Evolutionary conservation across 2,797 vertebrate species (phyloP).

Genomic region (Thunnus albacares): DNA sequence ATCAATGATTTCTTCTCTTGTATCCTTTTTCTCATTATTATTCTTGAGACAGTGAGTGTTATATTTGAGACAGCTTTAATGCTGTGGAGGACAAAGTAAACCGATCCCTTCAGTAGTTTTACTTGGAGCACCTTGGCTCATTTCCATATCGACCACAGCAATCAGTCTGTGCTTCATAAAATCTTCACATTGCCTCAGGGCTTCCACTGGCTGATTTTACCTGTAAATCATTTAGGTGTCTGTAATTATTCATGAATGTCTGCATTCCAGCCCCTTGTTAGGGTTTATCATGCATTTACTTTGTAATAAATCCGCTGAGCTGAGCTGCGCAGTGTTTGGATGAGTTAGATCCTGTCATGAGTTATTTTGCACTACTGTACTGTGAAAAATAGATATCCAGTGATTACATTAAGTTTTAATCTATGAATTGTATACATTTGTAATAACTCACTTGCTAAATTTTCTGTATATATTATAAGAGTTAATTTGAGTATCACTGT

Average conservation of each 20-base stretch:
- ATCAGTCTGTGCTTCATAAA: constrained; percentile 56
- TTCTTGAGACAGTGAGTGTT: constrained; percentile 19
- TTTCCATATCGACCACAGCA: constrained; percentile 58
- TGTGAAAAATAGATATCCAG: constrained; percentile 49
- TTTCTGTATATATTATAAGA: background rate
- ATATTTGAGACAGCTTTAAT: constrained; percentile 12
- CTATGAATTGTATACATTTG: too few relatives aligned
- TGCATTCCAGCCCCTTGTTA: constrained; percentile 73
- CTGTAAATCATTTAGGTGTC: constrained; percentile 70
- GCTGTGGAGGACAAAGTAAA: constrained; percentile 21
- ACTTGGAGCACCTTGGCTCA: constrained; percentile 47
- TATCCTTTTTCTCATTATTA: constrained; percentile 87
- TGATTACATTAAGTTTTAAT: constrained; percentile 20
- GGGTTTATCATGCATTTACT: constrained; percentile 71
- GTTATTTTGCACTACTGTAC: constrained; percentile 24
- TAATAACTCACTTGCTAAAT: background rate
- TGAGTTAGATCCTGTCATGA: constrained; percentile 52
- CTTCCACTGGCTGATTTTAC: constrained; percentile 60
- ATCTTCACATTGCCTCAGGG: constrained; percentile 43
- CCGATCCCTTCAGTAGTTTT: constrained; percentile 24
- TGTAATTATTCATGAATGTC: constrained; percentile 76
- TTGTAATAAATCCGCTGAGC: constrained; percentile 67
- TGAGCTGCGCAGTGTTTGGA: constrained; percentile 18
- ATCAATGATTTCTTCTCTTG: constrained; percentile 92
- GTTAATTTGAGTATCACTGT: background rate